phyloP scores from a whole-genome alignment of 64 coral and sea anemone species.

The Stichodactyla mertensii region DNA sequence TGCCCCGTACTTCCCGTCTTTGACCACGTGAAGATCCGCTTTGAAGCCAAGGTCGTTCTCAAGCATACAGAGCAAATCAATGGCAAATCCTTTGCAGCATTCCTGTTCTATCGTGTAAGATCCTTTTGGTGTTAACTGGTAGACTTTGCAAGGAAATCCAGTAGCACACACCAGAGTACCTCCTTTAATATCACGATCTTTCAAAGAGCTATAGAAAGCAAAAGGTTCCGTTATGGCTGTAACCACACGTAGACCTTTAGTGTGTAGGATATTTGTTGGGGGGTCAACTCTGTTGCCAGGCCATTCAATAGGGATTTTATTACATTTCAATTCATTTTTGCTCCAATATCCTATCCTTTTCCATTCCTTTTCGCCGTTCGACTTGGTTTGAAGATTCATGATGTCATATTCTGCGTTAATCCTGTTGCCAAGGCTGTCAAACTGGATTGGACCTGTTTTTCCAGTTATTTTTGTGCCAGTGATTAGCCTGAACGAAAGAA shows the following conservation, averaged over 20 bases:
- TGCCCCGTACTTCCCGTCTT: slow-evolving; percentile 27
- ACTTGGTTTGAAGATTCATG: slow-evolving; percentile 18
- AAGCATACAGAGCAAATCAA: slow-evolving; percentile 22
- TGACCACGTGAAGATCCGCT: slow-evolving; percentile 33
- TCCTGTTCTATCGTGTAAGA: background rate
- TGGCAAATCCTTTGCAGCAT: slow-evolving; percentile 28
- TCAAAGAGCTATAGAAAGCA: slow-evolving; percentile 17
- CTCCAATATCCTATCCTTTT: slow-evolving; percentile 20
- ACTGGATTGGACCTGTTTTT: slow-evolving; percentile 26
- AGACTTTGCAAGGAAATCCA: slow-evolving; percentile 32
- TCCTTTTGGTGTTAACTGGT: background rate
- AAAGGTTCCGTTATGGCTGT: slow-evolving; percentile 36
- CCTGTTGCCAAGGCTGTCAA: slow-evolving; percentile 31
- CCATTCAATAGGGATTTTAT: slow-evolving; percentile 12
- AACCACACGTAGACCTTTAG: background rate
- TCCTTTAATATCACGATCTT: background rate
- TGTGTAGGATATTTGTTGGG: slow-evolving; percentile 9
- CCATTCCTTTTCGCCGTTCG: slow-evolving; percentile 13
- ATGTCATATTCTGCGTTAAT: slow-evolving; percentile 36
- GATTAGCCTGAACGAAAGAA: background rate
- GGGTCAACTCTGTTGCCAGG: background rate
- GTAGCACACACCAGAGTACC: slow-evolving; percentile 16
- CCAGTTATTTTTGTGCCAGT: background rate
- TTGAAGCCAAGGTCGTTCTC: slow-evolving; percentile 23
- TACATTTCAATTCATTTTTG: slow-evolving; percentile 1